Evolutionary conservation across 2,797 vertebrate genomes (phyloP).

Genomic region (Halcyon leucocephala): DNA sequence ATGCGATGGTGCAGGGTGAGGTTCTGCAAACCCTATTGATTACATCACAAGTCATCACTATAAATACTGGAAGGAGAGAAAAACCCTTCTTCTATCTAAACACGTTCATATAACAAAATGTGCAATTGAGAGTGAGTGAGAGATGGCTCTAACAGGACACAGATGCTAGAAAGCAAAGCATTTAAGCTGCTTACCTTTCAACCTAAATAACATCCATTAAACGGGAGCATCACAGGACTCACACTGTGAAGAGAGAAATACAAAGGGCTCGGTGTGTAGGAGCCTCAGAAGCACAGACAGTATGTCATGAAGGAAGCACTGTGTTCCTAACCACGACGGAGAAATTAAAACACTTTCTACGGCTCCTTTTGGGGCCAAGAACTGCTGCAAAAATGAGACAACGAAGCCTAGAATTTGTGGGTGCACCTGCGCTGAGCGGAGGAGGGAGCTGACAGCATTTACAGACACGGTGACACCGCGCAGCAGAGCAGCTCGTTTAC

Average conservation of each 20-base stretch:
- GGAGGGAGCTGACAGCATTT: neutral
- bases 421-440: neutral
- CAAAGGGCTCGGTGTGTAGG: neutral
- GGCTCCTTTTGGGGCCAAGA: neutral
- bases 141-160: conserved; percentile 11
- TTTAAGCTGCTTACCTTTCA: conserved; percentile 54
- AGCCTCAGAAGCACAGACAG: neutral
- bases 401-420: neutral
- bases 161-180: conserved; percentile 31
- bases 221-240: neutral
- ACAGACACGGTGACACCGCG: neutral
- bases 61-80: conserved; percentile 37
- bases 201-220: conserved; percentile 23
- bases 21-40: conserved; percentile 25
- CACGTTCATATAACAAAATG: conserved; percentile 7
- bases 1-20: neutral
- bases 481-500: neutral
- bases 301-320: neutral
- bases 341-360: neutral
- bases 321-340: neutral
- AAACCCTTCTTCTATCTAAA: conserved; percentile 17
- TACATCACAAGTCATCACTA: conserved; percentile 38
- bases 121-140: neutral
- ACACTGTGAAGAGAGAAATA: neutral
- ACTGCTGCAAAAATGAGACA: neutral